phyloP scores from a whole-genome alignment of 37 sponge, comb jelly and placozoan species.

The Amphimedon queenslandica region DNA sequence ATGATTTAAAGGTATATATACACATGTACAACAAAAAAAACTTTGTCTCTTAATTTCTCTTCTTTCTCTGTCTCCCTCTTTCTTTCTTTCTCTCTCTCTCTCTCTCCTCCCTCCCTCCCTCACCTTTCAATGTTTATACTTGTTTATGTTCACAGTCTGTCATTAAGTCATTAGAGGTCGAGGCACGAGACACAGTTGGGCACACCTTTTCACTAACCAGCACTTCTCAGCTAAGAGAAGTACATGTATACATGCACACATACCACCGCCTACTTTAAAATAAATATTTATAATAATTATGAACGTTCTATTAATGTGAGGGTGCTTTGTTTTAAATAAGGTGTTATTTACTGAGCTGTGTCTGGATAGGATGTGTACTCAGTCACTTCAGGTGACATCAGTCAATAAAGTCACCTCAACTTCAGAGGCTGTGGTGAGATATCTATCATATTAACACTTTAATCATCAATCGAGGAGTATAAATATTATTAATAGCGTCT shows the following conservation, averaged over 20 bases:
- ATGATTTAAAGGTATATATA: slow-evolving; percentile 31
- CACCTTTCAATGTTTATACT: too few relatives aligned
- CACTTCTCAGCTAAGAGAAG: slow-evolving; percentile 60
- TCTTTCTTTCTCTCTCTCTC: too few relatives aligned
- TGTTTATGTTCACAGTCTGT: too few relatives aligned
- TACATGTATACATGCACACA: too few relatives aligned
- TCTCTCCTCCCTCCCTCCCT: too few relatives aligned
- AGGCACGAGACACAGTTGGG: slow-evolving; percentile 70
- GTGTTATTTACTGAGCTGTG: slow-evolving; percentile 75
- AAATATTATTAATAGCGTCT: too few relatives aligned
- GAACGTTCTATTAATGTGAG: not conserved
- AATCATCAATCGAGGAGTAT: not conserved
- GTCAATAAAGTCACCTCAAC: slow-evolving; percentile 64
- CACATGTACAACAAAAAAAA: too few relatives aligned
- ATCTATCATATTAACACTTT: not conserved
- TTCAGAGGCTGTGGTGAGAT: slow-evolving; percentile 70
- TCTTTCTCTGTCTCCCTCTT: too few relatives aligned
- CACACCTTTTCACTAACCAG: slow-evolving; percentile 63
- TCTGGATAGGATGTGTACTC: slow-evolving; percentile 46
- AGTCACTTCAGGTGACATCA: slow-evolving; percentile 52
- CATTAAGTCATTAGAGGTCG: too few relatives aligned
- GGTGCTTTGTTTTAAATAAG: slow-evolving; percentile 15
- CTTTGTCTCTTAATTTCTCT: too few relatives aligned
- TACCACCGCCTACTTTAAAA: not conserved
- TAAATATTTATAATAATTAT: not conserved